A percentile compares a stretch with the other conserved stretches of the same genome.
phyloP scores from a whole-genome alignment of 2,113 vertebrate species.

The Butorides virescens region DNA sequence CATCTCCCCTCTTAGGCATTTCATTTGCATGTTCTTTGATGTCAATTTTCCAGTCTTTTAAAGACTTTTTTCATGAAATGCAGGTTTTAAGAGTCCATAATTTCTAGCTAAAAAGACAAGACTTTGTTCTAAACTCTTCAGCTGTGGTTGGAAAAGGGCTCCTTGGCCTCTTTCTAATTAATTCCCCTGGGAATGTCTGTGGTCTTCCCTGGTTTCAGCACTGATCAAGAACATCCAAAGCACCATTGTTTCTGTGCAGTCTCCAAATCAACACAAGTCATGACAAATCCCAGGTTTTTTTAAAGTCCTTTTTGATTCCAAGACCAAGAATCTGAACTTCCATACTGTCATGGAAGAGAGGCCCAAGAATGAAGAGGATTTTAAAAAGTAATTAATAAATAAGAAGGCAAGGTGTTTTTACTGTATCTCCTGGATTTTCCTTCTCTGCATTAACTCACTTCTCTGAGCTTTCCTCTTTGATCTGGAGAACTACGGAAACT shows the following conservation, averaged over 20 bases:
- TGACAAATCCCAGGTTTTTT: not conserved
- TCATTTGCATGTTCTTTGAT: constrained; percentile 1
- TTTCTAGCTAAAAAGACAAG: not conserved
- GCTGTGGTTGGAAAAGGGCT: not conserved
- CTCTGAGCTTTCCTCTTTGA: not conserved
- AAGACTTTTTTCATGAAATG: not conserved
- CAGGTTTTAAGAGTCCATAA: not conserved
- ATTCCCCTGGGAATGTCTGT: not conserved
- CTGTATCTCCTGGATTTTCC: not conserved
- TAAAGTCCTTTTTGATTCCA: not conserved
- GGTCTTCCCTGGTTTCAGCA: not conserved
- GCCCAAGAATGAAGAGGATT: not conserved
- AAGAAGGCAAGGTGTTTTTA: not conserved
- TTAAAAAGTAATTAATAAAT: not conserved
- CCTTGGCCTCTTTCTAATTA: not conserved
- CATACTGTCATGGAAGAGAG: not conserved
- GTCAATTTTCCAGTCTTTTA: constrained; percentile 22
- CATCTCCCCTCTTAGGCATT: not conserved
- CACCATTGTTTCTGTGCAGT: not conserved
- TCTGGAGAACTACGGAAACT: not conserved
- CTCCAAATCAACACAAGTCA: not conserved
- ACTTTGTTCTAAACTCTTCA: constrained; percentile 6
- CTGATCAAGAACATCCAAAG: not conserved
- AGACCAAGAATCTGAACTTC: not conserved
- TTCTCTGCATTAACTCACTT: not conserved